These are phyloP conservation scores for Galaxias olidus DNA, from an alignment of 2,797 vertebrate species.

Conservation along the genomic window DNA sequence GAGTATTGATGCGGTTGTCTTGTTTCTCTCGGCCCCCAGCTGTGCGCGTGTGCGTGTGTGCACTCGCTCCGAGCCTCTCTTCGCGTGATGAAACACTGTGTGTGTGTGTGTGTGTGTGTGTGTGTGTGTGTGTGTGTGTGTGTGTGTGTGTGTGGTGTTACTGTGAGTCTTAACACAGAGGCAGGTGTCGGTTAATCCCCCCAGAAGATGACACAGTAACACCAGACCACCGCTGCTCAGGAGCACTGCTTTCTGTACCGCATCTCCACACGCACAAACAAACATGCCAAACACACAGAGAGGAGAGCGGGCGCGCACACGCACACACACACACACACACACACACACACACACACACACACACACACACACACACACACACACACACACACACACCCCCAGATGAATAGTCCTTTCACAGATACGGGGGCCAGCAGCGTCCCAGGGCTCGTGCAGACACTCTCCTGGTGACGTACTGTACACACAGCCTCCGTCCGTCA, in stretches of 20 bases:
- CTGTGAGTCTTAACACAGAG: constrained; percentile 18
- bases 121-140: neutral
- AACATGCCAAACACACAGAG: neutral
- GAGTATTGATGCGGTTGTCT: constrained; percentile 11
- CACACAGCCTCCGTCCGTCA: no score
- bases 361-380: neutral
- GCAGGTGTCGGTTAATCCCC: constrained; percentile 15
- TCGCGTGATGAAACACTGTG: neutral
- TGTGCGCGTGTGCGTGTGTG: no score
- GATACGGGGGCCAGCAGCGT: constrained; percentile 4
- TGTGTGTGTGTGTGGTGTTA: constrained; percentile 10
- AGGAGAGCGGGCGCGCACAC: neutral
- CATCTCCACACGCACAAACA: neutral
- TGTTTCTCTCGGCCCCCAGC: neutral
- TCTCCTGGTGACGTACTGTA: neutral
- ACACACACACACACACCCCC: neutral
- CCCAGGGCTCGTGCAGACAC: constrained; percentile 48
- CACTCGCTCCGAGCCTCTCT: no score
- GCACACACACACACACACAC: neutral
- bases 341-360: neutral
- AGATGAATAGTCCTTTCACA: constrained; percentile 30
- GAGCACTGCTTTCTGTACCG: constrained; percentile 1
- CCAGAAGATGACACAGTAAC: neutral
- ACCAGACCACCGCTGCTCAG: no score
- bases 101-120: constrained; percentile 1